A percentile compares a stretch with the other conserved stretches of the same genome.
These are phyloP conservation scores for Zosterops japonicus DNA, from an alignment of 2,113 vertebrate genomes.

Conservation along the genomic window DNA sequence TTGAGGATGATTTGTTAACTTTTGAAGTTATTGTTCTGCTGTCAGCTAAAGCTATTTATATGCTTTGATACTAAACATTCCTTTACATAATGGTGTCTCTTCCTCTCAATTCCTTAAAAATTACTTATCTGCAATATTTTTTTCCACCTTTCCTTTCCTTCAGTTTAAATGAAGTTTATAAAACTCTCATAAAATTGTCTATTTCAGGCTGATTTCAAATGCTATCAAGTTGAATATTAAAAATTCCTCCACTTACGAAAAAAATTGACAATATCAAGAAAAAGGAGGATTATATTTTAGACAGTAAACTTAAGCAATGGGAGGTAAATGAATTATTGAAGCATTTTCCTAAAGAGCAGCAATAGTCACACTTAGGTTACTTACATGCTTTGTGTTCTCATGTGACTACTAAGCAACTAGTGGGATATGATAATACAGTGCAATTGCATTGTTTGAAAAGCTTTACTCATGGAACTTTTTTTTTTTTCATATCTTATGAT, in stretches of 20 bases:
- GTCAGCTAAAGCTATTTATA: slow-evolving; percentile 57
- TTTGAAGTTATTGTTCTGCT: slow-evolving; percentile 52
- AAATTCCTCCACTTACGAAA: neutral
- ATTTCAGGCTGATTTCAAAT: neutral
- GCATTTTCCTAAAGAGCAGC: neutral
- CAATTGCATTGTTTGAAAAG: neutral
- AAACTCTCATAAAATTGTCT: neutral
- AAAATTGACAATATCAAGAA: neutral
- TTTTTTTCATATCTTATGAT: neutral
- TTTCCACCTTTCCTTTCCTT: neutral
- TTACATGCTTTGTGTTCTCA: neutral
- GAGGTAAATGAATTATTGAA: neutral
- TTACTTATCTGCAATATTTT: neutral
- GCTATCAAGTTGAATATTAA: neutral
- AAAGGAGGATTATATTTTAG: neutral
- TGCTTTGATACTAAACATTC: slow-evolving; percentile 45
- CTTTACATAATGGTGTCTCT: slow-evolving; percentile 31
- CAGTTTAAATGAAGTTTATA: neutral
- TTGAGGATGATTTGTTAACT: slow-evolving; percentile 42
- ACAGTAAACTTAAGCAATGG: neutral
- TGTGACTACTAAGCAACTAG: neutral
- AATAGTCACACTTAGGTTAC: neutral
- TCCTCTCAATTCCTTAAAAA: slow-evolving; percentile 12
- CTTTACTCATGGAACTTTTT: neutral
- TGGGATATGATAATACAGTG: neutral